Evolutionary conservation across 2,113 vertebrate species (phyloP).

Genomic region (Ifrita kowaldi): DNA sequence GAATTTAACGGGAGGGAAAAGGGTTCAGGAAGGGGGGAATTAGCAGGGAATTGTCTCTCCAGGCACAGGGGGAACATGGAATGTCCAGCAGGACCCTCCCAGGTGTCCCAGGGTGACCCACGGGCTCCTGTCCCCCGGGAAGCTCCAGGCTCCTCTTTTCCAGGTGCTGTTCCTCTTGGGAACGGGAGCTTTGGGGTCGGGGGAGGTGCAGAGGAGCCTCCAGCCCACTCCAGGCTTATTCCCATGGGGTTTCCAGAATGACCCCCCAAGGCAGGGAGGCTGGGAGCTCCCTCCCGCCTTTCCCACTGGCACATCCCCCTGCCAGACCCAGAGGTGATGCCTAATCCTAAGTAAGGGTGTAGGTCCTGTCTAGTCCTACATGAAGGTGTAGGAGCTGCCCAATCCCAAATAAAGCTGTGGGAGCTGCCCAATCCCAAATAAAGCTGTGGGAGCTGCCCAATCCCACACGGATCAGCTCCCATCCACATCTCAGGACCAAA

Average conservation of each 20-base stretch:
- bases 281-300: background rate
- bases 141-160: background rate
- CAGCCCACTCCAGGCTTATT: background rate
- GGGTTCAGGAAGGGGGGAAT: background rate
- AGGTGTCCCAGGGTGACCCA: background rate
- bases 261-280: background rate
- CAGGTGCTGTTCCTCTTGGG: background rate
- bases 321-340: background rate
- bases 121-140: accelerated
- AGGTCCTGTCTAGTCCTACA: background rate
- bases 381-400: background rate
- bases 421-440: background rate
- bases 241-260: background rate
- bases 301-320: background rate
- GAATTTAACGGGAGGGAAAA: background rate
- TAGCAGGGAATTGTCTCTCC: background rate
- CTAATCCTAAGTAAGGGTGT: background rate
- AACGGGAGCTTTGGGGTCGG: background rate
- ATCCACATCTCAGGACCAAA: background rate
- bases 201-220: background rate
- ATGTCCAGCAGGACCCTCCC: background rate
- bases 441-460: background rate
- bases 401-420: background rate
- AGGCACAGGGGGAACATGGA: background rate
- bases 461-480: background rate